phyloP scores from a whole-genome alignment of 2,888 invertebrate genomes.

The Griposia aprilina region DNA sequence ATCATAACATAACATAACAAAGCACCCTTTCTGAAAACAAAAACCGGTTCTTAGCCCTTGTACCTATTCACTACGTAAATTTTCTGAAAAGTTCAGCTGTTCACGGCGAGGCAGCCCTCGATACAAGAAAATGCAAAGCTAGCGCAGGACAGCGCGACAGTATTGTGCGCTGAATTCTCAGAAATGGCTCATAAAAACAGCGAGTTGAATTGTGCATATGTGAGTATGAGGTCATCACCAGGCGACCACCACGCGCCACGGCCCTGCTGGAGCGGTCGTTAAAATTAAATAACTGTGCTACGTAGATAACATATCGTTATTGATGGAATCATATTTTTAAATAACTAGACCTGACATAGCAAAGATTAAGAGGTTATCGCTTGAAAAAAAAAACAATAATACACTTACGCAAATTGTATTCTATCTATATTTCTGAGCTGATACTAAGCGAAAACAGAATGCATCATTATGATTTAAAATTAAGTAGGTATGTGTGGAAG shows the following conservation, averaged over 20 bases:
- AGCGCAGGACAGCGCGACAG: slow-evolving; percentile 5
- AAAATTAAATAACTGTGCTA: slow-evolving; percentile 27
- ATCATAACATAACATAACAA: not conserved
- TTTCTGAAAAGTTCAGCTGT: not conserved
- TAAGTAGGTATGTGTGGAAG: not conserved
- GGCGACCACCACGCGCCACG: slow-evolving; percentile 21
- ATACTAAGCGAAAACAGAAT: slow-evolving; percentile 5
- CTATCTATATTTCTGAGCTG: slow-evolving; percentile 1
- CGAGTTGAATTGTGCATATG: slow-evolving; percentile 64
- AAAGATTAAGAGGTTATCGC: slow-evolving; percentile 55
- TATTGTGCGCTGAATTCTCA: slow-evolving; percentile 39
- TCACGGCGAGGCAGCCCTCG: not conserved
- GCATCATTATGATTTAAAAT: not conserved
- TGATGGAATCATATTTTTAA: slow-evolving; percentile 50
- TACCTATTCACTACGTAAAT: not conserved
- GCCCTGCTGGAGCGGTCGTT: slow-evolving; percentile 27
- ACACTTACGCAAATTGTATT: slow-evolving; percentile 16
- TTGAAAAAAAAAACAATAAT: slow-evolving; percentile 36
- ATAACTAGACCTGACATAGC: slow-evolving; percentile 42
- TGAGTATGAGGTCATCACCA: slow-evolving; percentile 64
- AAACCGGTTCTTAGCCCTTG: not conserved
- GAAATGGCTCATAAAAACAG: slow-evolving; percentile 45
- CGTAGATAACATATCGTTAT: slow-evolving; percentile 37
- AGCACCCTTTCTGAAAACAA: not conserved
- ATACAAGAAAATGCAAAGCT: slow-evolving; percentile 24